Evolutionary conservation across 2,113 vertebrate species (phyloP), one percentile per base, ranked within the genome.

Genomic region (Benitochromis conjunctus): DNA sequence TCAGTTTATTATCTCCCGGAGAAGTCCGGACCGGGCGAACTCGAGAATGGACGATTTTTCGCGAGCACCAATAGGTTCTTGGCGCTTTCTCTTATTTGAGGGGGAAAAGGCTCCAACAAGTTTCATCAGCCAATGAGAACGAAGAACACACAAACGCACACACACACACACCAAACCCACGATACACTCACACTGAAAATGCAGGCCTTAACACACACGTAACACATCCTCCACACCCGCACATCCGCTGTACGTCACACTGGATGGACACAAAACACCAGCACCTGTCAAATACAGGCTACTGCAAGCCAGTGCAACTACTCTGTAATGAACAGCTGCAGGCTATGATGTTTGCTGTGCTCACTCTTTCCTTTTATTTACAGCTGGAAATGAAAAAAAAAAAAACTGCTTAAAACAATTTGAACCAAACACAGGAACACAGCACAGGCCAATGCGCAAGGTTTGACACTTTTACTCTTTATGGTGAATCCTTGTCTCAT

Each of bases 61-160:
- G 83, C 24, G 90, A 54, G 88, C 95, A 91, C 93, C 94, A 95
- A 97, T 97, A 97, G 97, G 97, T 94, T 96, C 94, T 53, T 85
- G 89, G 71, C 71, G 84, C 88, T 90, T 93, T 95, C 95, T 96
- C 96, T 97, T 96, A 97, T 97, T 96, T 95, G 89, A 92, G 94
- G 94, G 94, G 91, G 90, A 90, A 92, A 89, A 91, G 92, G 94
- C 86, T 94, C 95, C 90, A 88, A 93, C 91, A 93, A 94, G 93
- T 93, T 95, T 74, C 31, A 26, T 82, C 89, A 95, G 94, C 97
- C 97, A 97, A 97, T 97, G 85, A 92, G 82, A 90, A 34, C 2
- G 64, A 26, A 78, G 76, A 74, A 62, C 18, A 5, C 41, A 3
- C 71, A 3, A 38, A 66, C 54, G 29, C 78, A 53, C 74, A n/a